Percentiles rank a stretch among this genome's conserved stretches.
phyloP scores from a whole-genome alignment of 1,140 invertebrate genomes.

The Psilanteris sp. region DNA sequence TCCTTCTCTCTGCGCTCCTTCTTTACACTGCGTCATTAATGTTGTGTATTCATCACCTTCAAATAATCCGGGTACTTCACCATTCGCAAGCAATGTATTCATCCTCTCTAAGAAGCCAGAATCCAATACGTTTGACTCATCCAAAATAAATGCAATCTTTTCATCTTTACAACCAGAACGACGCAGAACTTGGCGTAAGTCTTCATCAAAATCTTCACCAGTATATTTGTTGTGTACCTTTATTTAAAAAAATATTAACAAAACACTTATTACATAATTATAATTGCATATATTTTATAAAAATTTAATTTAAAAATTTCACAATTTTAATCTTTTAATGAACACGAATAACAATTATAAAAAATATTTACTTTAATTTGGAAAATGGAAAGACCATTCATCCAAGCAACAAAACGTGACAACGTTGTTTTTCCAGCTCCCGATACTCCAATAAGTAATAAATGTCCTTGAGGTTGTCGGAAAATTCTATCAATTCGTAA shows the following conservation, averaged over 20 bases:
- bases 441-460: slow-evolving; percentile 97
- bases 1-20: slow-evolving; percentile 98
- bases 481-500: slow-evolving; percentile 99
- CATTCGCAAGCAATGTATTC: slow-evolving; percentile 99
- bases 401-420: slow-evolving; percentile 99
- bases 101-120: slow-evolving; percentile 99
- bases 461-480: slow-evolving; percentile 98
- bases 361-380: slow-evolving; percentile 89
- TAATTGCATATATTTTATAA: too few species aligned
- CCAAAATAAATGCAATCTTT: slow-evolving; percentile 99
- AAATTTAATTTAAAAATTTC: too few species aligned
- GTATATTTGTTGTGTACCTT: slow-evolving; percentile 99
- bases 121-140: slow-evolving; percentile 99
- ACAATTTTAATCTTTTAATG: too few species aligned
- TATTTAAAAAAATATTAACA: neutral
- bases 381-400: slow-evolving; percentile 99
- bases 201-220: slow-evolving; percentile 99
- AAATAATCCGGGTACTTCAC: slow-evolving; percentile 96
- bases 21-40: slow-evolving; percentile 99
- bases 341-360: too few species aligned
- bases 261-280: too few species aligned
- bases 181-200: slow-evolving; percentile 94
- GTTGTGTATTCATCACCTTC: slow-evolving; percentile 99
- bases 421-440: slow-evolving; percentile 99
- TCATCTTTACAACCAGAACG: slow-evolving; percentile 98